Conservation (phyloP, 2,888 invertebrate genomes). For the Desoria tigrina region DNA sequence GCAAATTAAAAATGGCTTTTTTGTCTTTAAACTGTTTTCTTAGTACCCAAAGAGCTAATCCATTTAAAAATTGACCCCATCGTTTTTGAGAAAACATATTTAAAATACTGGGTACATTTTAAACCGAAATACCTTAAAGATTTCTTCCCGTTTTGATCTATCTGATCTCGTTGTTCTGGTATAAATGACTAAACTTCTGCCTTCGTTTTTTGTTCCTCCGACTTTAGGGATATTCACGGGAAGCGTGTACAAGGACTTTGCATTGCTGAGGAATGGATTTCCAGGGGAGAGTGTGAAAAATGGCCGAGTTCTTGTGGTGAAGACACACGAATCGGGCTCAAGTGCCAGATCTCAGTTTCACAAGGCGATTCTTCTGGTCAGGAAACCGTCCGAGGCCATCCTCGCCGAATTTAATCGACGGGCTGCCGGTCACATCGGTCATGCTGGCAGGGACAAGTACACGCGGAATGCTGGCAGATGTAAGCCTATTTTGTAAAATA, state of each 20-base stretch:
- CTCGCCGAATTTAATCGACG: slow-evolving; percentile 78
- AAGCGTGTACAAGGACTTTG: slow-evolving; percentile 79
- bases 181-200: no score
- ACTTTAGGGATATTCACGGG: slow-evolving; percentile 74
- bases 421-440: slow-evolving; percentile 77
- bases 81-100: no score
- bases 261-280: slow-evolving; percentile 74
- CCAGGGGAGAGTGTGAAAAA: slow-evolving; percentile 76
- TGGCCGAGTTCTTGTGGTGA: slow-evolving; percentile 74
- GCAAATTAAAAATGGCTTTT: no score
- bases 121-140: no score
- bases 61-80: no score
- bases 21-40: no score
- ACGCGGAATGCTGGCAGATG: slow-evolving; percentile 66
- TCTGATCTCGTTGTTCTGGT: no score
- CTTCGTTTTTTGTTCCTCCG: no score
- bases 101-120: no score
- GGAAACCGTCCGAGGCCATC: slow-evolving; percentile 72
- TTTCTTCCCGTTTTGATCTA: no score
- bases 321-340: slow-evolving; percentile 75
- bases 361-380: slow-evolving; percentile 70
- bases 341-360: slow-evolving; percentile 64
- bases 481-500: no score
- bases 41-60: no score
- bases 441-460: slow-evolving; percentile 69